Base-by-base conservation (phyloP, 2,888 invertebrate genomes). In the Harpalus rubripes region DNA sequence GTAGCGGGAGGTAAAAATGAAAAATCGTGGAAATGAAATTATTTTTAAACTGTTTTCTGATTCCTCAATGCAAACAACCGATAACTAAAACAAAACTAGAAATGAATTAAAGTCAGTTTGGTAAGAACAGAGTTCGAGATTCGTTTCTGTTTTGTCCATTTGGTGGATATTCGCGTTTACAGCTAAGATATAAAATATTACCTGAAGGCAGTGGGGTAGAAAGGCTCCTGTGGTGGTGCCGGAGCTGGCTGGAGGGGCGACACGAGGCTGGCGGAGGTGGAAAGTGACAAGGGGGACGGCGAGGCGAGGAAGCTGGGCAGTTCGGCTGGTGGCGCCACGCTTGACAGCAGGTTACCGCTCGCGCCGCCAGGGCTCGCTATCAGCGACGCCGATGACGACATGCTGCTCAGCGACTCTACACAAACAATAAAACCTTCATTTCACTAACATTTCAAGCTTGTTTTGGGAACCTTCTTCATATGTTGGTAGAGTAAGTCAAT, bases 301-400 rank as follows among this genome's bases (percentile, higher is more conserved):
- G 58, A 56, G 0, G 56, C 91, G 86, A 93, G 90, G 86, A 95
- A 95, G 89, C 93, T 95, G 0, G 95, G 95, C 61, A 95, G 91
- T 87, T 94, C 93, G 32, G 93, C 92, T 0, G 95, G 95, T 5
- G 95, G 95, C 65, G 94, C 93, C n/a, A 95, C 93, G 88, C 93
- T 95, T 0, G 95, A 95, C 81, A 95, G 89, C 85, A 95, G 89
- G 89, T 94, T 95, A 61, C 93, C 94, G 15, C 32, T 32, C 32
- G 5, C 32, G 32, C 92, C 89, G 15, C 90, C 90, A 61, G 93
- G 91, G 10, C 92, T 91, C 56, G 94, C 90, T 79, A 91, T 86
- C 22, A 91, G 87, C 18, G 91, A 90, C 6, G 91, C 89, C 5
- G 91, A 89, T 10, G 91, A 91, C n/a, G 92, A 90, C 74, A 91